phyloP scores from a whole-genome alignment of 1,140 invertebrate genomes.

The Battus philenor region DNA sequence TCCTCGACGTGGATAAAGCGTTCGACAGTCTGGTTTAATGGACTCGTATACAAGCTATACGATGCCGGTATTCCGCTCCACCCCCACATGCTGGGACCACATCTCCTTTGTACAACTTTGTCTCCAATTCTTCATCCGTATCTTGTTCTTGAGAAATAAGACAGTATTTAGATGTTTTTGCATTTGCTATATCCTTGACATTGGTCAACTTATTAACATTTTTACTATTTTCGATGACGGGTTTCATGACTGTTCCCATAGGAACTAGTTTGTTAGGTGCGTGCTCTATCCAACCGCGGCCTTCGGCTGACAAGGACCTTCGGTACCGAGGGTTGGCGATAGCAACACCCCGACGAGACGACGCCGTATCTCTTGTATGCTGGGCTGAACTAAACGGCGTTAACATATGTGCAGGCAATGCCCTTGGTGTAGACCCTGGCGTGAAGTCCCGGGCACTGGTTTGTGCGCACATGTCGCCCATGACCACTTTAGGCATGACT shows the following conservation, averaged over 20 bases:
- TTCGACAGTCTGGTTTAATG: no score
- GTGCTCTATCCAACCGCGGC: slow-evolving; percentile 93
- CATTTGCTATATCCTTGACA: slow-evolving; percentile 83
- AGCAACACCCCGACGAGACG: slow-evolving; percentile 71
- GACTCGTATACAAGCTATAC: no score
- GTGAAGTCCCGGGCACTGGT: slow-evolving; percentile 51
- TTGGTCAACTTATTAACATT: slow-evolving; percentile 88
- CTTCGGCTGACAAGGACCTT: slow-evolving; percentile 85
- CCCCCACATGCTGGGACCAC: slow-evolving; percentile 94
- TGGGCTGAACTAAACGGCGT: slow-evolving; percentile 54
- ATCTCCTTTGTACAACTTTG: slow-evolving; percentile 94
- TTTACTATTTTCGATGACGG: slow-evolving; percentile 87
- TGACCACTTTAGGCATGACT: slow-evolving; percentile 26
- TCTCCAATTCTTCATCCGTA: slow-evolving; percentile 93
- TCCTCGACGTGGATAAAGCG: no score
- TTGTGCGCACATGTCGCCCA: slow-evolving; percentile 53
- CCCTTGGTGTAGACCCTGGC: slow-evolving; percentile 60
- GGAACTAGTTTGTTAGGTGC: slow-evolving; percentile 83
- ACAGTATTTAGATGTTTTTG: slow-evolving; percentile 91
- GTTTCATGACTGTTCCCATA: slow-evolving; percentile 92
- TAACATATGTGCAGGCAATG: slow-evolving; percentile 61
- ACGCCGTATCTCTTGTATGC: slow-evolving; percentile 48
- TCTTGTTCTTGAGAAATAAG: slow-evolving; percentile 94
- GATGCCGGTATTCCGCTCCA: no score
- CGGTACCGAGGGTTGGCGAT: slow-evolving; percentile 85